Percentiles rank a stretch among this genome's conserved stretches.
Conservation (phyloP, 2,797 vertebrate species). For the Numenius phaeopus region DNA sequence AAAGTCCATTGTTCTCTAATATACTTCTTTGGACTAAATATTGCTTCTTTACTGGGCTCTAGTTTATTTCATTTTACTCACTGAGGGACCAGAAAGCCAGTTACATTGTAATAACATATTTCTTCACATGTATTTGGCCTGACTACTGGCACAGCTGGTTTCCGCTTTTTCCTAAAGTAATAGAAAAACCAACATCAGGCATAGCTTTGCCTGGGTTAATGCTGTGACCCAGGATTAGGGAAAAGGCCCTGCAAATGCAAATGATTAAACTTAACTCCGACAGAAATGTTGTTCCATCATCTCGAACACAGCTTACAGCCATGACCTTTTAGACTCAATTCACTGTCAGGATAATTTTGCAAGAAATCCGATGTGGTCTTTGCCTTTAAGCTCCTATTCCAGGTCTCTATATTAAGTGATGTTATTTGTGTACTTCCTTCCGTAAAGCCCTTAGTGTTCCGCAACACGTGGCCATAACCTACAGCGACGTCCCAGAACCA, state of each 20-base stretch:
- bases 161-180: neutral
- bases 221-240: neutral
- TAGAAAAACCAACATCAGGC: neutral
- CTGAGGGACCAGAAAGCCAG: neutral
- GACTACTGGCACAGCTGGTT: neutral
- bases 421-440: neutral
- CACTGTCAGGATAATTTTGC: neutral
- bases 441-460: neutral
- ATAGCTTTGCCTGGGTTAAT: neutral
- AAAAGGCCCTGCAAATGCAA: neutral
- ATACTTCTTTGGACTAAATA: neutral
- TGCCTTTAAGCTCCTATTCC: neutral
- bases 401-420: neutral
- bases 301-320: neutral
- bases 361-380: neutral
- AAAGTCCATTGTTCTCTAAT: neutral
- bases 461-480: fast-evolving
- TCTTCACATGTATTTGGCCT: neutral
- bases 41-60: neutral
- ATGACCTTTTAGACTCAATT: neutral
- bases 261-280: neutral
- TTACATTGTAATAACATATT: neutral
- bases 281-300: neutral
- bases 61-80: neutral
- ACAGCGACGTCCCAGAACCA: neutral